Evolutionary conservation across 2,888 invertebrate species (phyloP).

Genomic region (Spisula subtruncata): DNA sequence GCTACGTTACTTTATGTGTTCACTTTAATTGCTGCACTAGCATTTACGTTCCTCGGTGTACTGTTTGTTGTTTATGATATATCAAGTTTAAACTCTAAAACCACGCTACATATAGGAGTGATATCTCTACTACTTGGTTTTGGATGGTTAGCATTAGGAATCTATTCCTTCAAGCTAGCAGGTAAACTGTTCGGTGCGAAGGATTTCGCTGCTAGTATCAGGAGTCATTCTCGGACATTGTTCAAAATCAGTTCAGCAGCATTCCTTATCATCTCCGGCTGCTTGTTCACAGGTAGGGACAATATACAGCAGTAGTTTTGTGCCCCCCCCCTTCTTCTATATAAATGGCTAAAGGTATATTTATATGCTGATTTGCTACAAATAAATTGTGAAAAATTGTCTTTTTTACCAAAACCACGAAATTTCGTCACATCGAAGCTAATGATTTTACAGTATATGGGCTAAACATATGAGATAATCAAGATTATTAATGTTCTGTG

Average conservation of each 20-base stretch:
- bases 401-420: no score
- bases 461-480: no score
- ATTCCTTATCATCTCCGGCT: conserved; percentile 82
- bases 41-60: conserved; percentile 82
- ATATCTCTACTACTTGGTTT: conserved; percentile 85
- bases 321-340: no score
- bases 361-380: no score
- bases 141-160: conserved; percentile 87
- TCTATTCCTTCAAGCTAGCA: conserved; percentile 88
- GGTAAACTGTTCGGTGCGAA: conserved; percentile 86
- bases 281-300: conserved; percentile 73
- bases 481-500: no score
- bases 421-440: no score
- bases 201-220: conserved; percentile 86
- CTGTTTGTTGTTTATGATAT: conserved; percentile 86
- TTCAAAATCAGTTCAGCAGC: conserved; percentile 87
- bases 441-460: no score
- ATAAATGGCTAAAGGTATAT: no score
- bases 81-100: conserved; percentile 82
- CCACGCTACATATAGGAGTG: conserved; percentile 85
- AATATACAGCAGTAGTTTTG: no score
- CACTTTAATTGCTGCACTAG: conserved; percentile 81
- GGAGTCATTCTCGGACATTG: conserved; percentile 88
- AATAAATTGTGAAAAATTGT: no score
- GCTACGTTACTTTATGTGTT: conserved; percentile 77